phyloP scores from a whole-genome alignment of 2,797 vertebrate species.

The Pseudocheirus occidentalis region DNA sequence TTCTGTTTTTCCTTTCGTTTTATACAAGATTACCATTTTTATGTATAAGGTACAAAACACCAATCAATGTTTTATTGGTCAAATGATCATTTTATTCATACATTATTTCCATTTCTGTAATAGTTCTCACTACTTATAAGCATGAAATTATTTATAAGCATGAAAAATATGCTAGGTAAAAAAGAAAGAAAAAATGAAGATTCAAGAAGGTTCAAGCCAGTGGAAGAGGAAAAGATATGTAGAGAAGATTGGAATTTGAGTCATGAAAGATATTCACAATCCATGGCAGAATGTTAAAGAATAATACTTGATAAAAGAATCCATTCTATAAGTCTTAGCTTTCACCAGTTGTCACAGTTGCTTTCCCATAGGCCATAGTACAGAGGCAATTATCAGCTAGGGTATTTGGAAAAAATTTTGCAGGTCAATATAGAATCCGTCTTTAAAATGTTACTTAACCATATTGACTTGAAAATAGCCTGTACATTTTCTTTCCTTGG shows the following conservation, averaged over 20 bases:
- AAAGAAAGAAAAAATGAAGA: slow-evolving; percentile 63
- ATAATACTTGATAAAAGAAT: slow-evolving; percentile 61
- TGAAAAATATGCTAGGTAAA: slow-evolving; percentile 68
- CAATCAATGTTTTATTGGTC: slow-evolving; percentile 42
- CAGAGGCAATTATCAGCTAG: slow-evolving; percentile 11
- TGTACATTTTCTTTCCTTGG: not conserved
- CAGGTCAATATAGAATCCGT: not conserved
- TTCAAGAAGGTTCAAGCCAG: slow-evolving; percentile 67
- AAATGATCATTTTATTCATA: slow-evolving; percentile 63
- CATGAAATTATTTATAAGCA: slow-evolving; percentile 71
- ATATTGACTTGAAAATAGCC: not conserved
- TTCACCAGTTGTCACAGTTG: slow-evolving; percentile 65
- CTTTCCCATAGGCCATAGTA: slow-evolving; percentile 50
- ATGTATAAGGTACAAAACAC: not conserved
- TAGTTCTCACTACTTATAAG: slow-evolving; percentile 65
- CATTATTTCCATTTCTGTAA: slow-evolving; percentile 66
- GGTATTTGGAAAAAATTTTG: not conserved
- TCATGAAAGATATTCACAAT: slow-evolving; percentile 60
- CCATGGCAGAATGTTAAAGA: slow-evolving; percentile 68
- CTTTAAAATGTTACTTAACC: not conserved
- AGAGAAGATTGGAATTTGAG: slow-evolving; percentile 72
- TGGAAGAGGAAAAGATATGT: slow-evolving; percentile 61
- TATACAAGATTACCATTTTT: not conserved
- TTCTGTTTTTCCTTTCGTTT: not conserved
- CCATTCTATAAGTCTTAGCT: slow-evolving; percentile 55